phyloP scores from a whole-genome alignment of 1,140 invertebrate species.

The Musca vetustissima region DNA sequence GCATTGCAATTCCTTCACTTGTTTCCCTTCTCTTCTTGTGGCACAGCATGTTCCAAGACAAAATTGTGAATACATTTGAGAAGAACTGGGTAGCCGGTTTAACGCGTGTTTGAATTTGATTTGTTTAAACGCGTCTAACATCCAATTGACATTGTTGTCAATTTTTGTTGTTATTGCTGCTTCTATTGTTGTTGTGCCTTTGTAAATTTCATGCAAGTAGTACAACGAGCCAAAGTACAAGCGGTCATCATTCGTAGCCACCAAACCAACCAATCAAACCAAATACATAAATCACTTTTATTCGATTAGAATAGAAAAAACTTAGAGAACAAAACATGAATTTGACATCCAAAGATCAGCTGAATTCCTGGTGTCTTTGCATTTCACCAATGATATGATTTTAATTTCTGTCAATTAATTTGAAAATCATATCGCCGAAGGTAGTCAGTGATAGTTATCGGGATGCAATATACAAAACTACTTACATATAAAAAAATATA shows the following conservation, averaged over 20 bases:
- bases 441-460: no score
- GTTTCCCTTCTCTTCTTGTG: no score
- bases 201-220: neutral
- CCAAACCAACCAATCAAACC: neutral
- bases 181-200: no score
- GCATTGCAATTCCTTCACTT: no score
- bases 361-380: constrained; percentile 4
- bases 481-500: no score
- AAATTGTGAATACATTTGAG: no score
- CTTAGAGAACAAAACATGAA: no score
- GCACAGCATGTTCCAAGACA: no score
- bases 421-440: constrained; percentile 10
- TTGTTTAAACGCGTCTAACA: constrained; percentile 11
- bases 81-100: neutral
- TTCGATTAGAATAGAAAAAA: neutral
- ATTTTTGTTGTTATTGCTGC: neutral
- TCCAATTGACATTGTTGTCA: constrained; percentile 21
- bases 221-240: neutral
- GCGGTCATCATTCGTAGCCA: neutral
- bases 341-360: neutral
- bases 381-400: constrained; percentile 8
- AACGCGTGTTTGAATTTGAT: constrained; percentile 16
- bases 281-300: constrained; percentile 9
- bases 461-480: no score
- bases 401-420: constrained; percentile 24